phyloP scores from a whole-genome alignment of 2,797 vertebrate genomes.

The Triplophysa yarkandensis region DNA sequence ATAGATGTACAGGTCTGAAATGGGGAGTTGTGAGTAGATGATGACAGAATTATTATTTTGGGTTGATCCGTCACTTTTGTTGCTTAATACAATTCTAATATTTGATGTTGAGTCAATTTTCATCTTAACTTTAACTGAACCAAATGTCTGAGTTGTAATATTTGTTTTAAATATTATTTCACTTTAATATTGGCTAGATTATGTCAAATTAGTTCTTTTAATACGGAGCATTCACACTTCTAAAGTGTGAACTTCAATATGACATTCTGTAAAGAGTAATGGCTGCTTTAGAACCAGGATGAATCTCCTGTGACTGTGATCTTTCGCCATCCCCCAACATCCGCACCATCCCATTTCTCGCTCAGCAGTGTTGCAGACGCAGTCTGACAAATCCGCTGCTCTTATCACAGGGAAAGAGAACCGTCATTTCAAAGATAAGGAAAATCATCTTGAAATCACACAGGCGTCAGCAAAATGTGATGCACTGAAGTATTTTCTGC shows the following conservation, averaged over 20 bases:
- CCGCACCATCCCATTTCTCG: slow-evolving; percentile 16
- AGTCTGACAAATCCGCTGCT: slow-evolving; percentile 11
- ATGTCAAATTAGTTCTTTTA: no score
- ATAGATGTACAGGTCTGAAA: no score
- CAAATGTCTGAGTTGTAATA: neutral
- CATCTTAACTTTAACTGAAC: neutral
- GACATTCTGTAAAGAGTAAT: slow-evolving; percentile 18
- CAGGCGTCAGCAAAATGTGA: neutral
- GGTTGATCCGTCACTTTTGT: no score
- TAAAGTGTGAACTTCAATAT: slow-evolving; percentile 5
- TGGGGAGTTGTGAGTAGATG: no score
- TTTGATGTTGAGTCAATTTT: neutral
- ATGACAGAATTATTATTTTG: no score
- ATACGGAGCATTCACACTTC: no score
- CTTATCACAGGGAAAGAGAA: slow-evolving; percentile 20
- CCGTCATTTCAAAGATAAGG: slow-evolving; percentile 21
- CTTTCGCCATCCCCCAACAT: neutral
- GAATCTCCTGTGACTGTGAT: slow-evolving; percentile 27
- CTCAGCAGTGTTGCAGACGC: slow-evolving; percentile 32
- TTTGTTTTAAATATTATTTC: no score
- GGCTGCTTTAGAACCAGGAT: slow-evolving; percentile 19
- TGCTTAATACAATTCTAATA: no score
- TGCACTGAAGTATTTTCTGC: slow-evolving; percentile 8
- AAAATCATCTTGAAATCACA: slow-evolving; percentile 1
- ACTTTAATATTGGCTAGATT: neutral